Conservation (phyloP, 2,888 invertebrate species). For the Oxytorus armatus region DNA sequence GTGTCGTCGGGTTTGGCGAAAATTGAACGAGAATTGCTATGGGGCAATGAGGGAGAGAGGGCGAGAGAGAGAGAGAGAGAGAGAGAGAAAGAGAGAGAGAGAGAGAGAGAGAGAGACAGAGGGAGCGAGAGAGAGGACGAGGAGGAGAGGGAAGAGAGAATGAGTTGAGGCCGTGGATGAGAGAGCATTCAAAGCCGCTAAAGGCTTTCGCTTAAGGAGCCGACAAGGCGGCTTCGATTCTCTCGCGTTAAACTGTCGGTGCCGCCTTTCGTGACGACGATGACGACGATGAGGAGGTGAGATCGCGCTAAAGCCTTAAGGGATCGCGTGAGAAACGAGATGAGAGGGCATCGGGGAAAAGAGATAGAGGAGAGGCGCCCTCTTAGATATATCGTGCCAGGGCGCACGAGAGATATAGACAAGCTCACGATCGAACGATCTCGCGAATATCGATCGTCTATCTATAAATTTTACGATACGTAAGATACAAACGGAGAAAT, state of each 20-base stretch:
- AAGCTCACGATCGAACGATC: conserved; percentile 43
- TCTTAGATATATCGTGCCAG: conserved; percentile 1
- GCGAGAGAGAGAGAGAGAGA: no score
- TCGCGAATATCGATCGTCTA: conserved; percentile 26
- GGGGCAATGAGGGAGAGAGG: conserved; percentile 21
- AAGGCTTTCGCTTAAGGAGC: conserved; percentile 67
- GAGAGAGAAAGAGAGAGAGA: conserved; percentile 14
- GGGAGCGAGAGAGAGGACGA: conserved; percentile 22
- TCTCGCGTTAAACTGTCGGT: conserved; percentile 66
- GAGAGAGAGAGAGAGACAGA: background rate
- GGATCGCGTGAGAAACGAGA: conserved; percentile 67
- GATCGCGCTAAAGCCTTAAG: conserved; percentile 28
- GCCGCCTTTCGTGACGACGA: conserved; percentile 67
- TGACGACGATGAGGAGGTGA: conserved; percentile 37
- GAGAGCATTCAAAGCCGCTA: conserved; percentile 65
- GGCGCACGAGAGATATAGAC: conserved; percentile 53
- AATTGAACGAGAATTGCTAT: conserved; percentile 61
- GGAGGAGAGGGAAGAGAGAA: conserved; percentile 5
- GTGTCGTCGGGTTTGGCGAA: conserved; percentile 69
- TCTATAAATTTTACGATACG: background rate
- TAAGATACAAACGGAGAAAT: background rate
- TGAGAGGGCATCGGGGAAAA: conserved; percentile 34
- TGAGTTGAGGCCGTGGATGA: conserved; percentile 46
- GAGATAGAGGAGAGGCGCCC: background rate
- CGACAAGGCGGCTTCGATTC: conserved; percentile 62